Evolutionary conservation across 2,113 vertebrate genomes (phyloP), one percentile per base, ranked within the genome.

Genomic region (Rhagologus leucostigma): DNA sequence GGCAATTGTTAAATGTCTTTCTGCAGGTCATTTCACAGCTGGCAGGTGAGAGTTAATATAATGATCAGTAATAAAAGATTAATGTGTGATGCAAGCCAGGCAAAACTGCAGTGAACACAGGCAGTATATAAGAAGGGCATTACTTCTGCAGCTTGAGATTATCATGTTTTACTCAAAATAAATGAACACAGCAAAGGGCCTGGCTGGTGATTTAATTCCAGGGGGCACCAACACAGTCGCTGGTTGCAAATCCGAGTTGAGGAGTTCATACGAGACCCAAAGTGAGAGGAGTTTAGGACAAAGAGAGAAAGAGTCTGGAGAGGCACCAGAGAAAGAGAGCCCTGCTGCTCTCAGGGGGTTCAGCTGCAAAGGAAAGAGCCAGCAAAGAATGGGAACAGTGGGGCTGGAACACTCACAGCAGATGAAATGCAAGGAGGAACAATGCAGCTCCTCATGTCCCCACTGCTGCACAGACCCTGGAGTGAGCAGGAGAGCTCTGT

Each of bases 41-140:
- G 84, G 93, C 95, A 96, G 95, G 91, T 95, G 95, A 97, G 95
- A 94, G 88, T 95, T 95, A 97, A 94, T 95, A 94, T 91, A 95
- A 97, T 93, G 95, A 96, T 91, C 92, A 82, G 94, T 91, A 96
- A 97, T 96, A 97, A 96, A 97, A 95, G 91, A 96, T 94, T 92
- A 96, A 93, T 88, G 78, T 41, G 74, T 78, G 91, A 78, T 91
- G 80, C 95, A 90, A 94, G 93, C 44, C 88, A 89, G 95, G 87
- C 89, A 92, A 94, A 97, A 93, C 63, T 87, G 91, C 89, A 78
- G 32, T 10, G 47, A 96, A 85, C 71, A 64, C 67, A 42, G 77
- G 42, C 90, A 77, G 70, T 68, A 27, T 59, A 64, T 27, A 77
- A 89, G 71, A 92, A 56, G 35, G 79, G 93, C 84, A 71, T 86